These are phyloP conservation scores for Amphipyra berbera DNA, from an alignment of 2,888 invertebrate genomes.

Conservation along the genomic window DNA sequence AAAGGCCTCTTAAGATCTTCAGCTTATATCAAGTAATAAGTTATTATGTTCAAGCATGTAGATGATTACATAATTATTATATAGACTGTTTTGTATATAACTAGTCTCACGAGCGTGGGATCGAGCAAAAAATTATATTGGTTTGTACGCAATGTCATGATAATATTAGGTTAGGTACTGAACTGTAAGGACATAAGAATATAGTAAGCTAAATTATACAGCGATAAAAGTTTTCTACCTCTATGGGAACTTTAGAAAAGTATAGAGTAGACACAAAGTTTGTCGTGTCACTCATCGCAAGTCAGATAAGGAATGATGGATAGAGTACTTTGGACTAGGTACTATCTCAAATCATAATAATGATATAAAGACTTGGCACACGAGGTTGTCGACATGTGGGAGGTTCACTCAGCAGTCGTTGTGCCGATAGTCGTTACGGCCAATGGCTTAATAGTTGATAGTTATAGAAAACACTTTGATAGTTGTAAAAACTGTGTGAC, in stretches of 20 bases:
- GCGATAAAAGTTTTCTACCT: too few relatives aligned
- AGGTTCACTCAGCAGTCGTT: too few relatives aligned
- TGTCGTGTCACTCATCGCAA: neutral
- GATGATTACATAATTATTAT: conserved; percentile 13
- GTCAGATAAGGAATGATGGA: neutral
- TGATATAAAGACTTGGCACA: too few relatives aligned
- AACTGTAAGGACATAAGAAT: neutral
- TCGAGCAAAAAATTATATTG: neutral
- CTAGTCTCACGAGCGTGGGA: conserved; percentile 16
- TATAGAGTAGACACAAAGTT: neutral
- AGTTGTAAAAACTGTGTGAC: too few relatives aligned
- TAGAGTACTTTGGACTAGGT: neutral
- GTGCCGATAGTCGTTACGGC: too few relatives aligned
- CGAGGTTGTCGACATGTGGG: too few relatives aligned
- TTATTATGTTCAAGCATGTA: conserved; percentile 8
- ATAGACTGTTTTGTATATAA: neutral
- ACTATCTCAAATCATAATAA: too few relatives aligned
- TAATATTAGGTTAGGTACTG: neutral
- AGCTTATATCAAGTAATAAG: neutral
- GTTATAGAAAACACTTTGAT: too few relatives aligned
- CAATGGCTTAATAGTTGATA: too few relatives aligned
- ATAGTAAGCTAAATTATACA: too few relatives aligned
- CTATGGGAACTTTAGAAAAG: too few relatives aligned
- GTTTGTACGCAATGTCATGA: conserved; percentile 10
- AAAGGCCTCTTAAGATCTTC: too few relatives aligned